Percentiles rank a stretch among this genome's conserved stretches.
These are phyloP conservation scores for Scaptomyza caliginosa DNA, from an alignment of 2,888 invertebrate species.

Conservation along the genomic window DNA sequence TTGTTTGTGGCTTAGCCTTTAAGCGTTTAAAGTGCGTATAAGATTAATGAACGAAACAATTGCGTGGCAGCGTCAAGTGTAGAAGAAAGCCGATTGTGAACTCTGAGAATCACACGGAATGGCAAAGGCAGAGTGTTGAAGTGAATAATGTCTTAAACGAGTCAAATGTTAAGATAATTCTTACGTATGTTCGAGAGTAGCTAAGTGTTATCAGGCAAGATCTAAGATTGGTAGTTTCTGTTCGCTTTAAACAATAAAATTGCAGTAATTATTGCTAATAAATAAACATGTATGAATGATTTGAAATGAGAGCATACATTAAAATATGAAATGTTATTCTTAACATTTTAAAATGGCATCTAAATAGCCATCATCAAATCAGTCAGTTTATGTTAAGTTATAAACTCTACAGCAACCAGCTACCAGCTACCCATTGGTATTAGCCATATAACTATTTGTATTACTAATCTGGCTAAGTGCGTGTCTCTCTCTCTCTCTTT, in stretches of 20 bases:
- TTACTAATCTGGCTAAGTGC: constrained; percentile 37
- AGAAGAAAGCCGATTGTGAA: constrained; percentile 5
- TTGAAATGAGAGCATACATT: constrained; percentile 15
- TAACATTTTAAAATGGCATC: constrained; percentile 49
- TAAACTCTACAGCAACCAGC: constrained; percentile 9
- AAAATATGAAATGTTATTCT: constrained; percentile 23
- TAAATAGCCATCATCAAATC: constrained; percentile 71
- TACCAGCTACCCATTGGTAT: constrained; percentile 50
- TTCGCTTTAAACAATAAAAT: constrained; percentile 21
- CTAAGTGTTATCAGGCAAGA: no score
- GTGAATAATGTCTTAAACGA: neutral
- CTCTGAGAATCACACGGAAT: constrained; percentile 8
- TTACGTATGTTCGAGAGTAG: no score
- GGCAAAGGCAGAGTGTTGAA: neutral
- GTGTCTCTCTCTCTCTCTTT: constrained; percentile 37
- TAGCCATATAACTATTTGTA: constrained; percentile 62
- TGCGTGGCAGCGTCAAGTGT: constrained; percentile 56
- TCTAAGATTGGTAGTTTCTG: no score
- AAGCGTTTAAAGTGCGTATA: constrained; percentile 47
- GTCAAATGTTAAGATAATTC: no score
- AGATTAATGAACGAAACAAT: constrained; percentile 38
- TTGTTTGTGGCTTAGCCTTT: neutral
- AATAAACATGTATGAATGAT: constrained; percentile 44
- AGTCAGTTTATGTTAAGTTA: constrained; percentile 68
- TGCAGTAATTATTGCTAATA: constrained; percentile 29